Conservation (phyloP, 2,113 vertebrate genomes). For the Lepisosteus oculatus region DNA sequence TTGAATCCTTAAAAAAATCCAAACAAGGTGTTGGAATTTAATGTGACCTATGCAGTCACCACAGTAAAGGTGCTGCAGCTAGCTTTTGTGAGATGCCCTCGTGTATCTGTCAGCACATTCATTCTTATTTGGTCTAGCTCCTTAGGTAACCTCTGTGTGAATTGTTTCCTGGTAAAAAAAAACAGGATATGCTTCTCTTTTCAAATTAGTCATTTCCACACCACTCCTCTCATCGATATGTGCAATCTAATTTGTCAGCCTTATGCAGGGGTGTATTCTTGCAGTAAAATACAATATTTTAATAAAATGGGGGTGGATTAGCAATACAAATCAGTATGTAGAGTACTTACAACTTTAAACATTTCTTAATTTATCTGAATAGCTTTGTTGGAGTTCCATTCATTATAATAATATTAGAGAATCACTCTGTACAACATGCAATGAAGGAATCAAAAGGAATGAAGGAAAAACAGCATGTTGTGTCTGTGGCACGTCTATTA, state of each 20-base stretch:
- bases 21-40: too few species aligned
- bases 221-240: not conserved
- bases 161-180: not conserved
- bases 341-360: not conserved
- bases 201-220: slow-evolving; percentile 1
- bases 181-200: not conserved
- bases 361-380: not conserved
- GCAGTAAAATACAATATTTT: too few species aligned
- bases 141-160: not conserved
- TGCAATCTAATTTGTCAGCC: too few species aligned
- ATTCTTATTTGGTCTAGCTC: not conserved
- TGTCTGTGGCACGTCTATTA: slow-evolving; percentile 6
- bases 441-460: not conserved
- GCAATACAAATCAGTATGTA: not conserved
- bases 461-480: slow-evolving; percentile 16
- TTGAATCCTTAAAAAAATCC: too few species aligned
- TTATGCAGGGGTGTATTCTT: not conserved
- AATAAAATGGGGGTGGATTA: not conserved
- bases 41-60: too few species aligned
- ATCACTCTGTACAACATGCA: not conserved
- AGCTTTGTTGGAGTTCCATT: not conserved
- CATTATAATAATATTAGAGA: slow-evolving; percentile 8
- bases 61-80: too few species aligned
- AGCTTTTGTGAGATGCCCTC: too few species aligned
- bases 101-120: too few species aligned